Conservation (phyloP, 2,888 invertebrate genomes). For the Tetranychus truncatus region DNA sequence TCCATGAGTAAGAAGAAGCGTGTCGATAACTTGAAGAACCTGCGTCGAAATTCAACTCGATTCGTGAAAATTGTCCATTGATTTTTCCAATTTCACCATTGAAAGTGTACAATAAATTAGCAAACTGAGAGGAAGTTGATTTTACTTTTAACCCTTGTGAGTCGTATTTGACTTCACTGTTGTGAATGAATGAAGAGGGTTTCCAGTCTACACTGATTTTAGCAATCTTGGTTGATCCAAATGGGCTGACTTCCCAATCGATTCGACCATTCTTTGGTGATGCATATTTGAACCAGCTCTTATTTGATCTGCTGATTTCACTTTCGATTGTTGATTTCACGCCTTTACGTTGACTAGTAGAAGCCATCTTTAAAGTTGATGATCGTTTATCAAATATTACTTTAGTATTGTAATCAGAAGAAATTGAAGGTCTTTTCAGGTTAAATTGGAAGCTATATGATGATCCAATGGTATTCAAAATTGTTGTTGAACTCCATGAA, state of each 20-base stretch:
- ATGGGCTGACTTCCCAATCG: neutral
- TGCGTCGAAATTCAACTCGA: neutral
- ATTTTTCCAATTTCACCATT: neutral
- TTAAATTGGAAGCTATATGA: neutral
- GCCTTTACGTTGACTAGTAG: neutral
- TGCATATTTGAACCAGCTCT: neutral
- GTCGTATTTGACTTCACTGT: neutral
- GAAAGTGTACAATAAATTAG: neutral
- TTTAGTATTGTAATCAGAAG: neutral
- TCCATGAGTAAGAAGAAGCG: neutral
- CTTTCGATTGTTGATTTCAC: neutral
- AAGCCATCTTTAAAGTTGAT: neutral
- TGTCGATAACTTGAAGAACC: neutral
- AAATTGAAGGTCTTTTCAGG: neutral
- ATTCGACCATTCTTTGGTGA: neutral
- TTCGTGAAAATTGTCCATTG: neutral
- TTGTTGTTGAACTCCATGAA: neutral
- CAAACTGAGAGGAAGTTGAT: neutral
- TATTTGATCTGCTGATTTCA: neutral
- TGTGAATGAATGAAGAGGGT: neutral
- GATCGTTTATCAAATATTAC: neutral
- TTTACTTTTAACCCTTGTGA: neutral
- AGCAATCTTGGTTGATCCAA: neutral
- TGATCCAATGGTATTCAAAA: neutral
- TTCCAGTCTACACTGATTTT: neutral